These are phyloP conservation scores for Nemotelus nigrinus DNA, from an alignment of 2,888 invertebrate genomes.

Conservation along the genomic window DNA sequence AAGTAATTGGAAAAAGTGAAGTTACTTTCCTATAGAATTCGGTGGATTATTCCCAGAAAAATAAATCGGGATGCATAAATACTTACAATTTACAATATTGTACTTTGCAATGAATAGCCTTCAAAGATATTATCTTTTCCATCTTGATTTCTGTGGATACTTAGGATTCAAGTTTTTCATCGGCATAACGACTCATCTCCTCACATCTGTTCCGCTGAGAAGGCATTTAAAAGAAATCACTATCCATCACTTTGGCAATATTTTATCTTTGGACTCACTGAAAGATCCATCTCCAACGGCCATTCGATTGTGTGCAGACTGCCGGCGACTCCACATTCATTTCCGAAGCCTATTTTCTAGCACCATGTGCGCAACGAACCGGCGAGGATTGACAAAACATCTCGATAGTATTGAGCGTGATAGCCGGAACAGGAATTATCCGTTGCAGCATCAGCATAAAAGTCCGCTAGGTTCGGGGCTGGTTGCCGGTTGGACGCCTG, in stretches of 20 bases:
- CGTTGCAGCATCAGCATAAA: slow-evolving; percentile 37
- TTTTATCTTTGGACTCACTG: slow-evolving; percentile 34
- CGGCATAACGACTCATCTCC: neutral
- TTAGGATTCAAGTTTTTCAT: neutral
- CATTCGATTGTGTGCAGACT: slow-evolving; percentile 24
- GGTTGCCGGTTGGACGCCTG: neutral
- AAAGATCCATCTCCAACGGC: slow-evolving; percentile 12
- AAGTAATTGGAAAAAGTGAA: no score
- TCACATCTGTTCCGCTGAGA: neutral
- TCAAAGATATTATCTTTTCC: neutral
- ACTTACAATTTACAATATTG: no score
- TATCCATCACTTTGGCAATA: slow-evolving; percentile 34
- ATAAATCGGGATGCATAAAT: no score
- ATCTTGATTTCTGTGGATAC: neutral
- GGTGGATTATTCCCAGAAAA: no score
- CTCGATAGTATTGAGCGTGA: slow-evolving; percentile 42
- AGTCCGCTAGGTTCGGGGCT: slow-evolving; percentile 16
- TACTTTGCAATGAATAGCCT: no score
- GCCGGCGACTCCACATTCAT: neutral
- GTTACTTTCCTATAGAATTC: no score
- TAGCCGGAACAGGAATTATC: slow-evolving; percentile 44
- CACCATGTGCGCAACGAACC: neutral
- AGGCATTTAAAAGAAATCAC: slow-evolving; percentile 35
- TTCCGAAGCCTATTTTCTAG: slow-evolving; percentile 19
- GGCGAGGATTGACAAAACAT: slow-evolving; percentile 27